These are phyloP conservation scores for Esox masquinongy DNA, from an alignment of 2,797 vertebrate species.

Conservation along the genomic window DNA sequence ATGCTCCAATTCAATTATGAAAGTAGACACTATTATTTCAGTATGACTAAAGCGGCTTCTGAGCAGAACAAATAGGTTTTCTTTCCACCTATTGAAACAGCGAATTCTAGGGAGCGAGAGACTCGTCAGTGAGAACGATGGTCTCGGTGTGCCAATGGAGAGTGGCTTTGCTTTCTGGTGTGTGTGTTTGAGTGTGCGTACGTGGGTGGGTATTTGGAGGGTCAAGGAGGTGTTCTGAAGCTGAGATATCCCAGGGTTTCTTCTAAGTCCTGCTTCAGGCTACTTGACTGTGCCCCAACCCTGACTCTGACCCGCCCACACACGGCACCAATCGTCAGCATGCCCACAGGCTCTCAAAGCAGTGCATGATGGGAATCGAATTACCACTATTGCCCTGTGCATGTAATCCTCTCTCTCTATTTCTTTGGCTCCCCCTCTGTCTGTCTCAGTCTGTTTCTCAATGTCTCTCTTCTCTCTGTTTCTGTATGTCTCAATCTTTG, in stretches of 20 bases:
- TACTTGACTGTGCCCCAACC: slow-evolving; percentile 49
- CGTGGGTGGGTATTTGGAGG: slow-evolving; percentile 33
- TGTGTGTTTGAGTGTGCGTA: slow-evolving; percentile 21
- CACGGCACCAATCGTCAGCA: neutral
- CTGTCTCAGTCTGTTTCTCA: neutral
- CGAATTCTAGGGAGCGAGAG: neutral
- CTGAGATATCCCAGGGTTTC: slow-evolving; percentile 51
- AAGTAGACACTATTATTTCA: neutral
- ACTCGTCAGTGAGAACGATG: slow-evolving; percentile 14
- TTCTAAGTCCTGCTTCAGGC: slow-evolving; percentile 54
- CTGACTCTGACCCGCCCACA: neutral
- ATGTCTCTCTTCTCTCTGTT: neutral
- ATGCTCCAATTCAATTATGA: neutral
- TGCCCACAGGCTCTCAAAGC: slow-evolving; percentile 19
- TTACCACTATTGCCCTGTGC: slow-evolving; percentile 34
- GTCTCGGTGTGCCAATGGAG: slow-evolving; percentile 25
- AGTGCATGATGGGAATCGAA: slow-evolving; percentile 60
- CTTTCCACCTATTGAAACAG: neutral
- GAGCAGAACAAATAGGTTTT: neutral
- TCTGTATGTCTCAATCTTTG: slow-evolving; percentile 20
- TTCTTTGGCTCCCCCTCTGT: neutral
- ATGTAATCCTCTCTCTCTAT: neutral
- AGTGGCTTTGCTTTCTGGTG: slow-evolving; percentile 25
- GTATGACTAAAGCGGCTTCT: neutral
- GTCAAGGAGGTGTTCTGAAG: slow-evolving; percentile 57